Base-by-base conservation (phyloP, 2,113 vertebrate species). In the Neofelis nebulosa region DNA sequence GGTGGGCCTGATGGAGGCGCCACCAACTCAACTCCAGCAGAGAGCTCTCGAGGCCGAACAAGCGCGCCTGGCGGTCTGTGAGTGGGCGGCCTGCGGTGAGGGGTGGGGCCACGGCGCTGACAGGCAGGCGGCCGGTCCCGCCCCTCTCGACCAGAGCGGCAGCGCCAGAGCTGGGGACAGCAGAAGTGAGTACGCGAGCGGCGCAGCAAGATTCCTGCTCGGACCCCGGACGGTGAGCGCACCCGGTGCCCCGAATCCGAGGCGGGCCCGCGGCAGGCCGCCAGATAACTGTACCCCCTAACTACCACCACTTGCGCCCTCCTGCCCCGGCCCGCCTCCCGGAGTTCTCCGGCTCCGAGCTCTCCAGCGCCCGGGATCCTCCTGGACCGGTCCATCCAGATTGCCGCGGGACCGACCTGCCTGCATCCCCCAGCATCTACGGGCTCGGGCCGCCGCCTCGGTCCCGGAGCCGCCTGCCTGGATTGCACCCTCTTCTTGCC, bases 111-210 rank as follows among this genome's bases (percentile, higher is more conserved):
- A 3, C 11, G 3, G 11, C 0, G 36, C 38, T 95, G 98, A 98
- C 88, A 57, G 98, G 91, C 98, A 94, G 87, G 11, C 0, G 0
- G 52, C 7, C 36, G 12, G 33, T 19, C 25, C 96, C 92, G 33
- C 93, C 93, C 93, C 81, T 57, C 83, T 50, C 19, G 29, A 78
- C 97, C 96, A 71, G 97, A 98, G 98, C 85, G 61, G 95, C 94
- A 2, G 91, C 86, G 31, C 68, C 84, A 78, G 98, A 87, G 97
- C 96, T 10, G 95, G 96, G 83, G 45, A 45, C 89, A 2, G 90
- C 97, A 98, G 79, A 97, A 98, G 97, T 98, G 97, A 98, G 97
- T 93, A 97, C 97, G 96, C 96, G 97, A 97, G 95, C 95, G 52
- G 98, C 92, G 96, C 97, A 2, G 93, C 33, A 0, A 4, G 93